Base-by-base conservation (phyloP, 2,113 vertebrate species). In the Muntiacus reevesi region DNA sequence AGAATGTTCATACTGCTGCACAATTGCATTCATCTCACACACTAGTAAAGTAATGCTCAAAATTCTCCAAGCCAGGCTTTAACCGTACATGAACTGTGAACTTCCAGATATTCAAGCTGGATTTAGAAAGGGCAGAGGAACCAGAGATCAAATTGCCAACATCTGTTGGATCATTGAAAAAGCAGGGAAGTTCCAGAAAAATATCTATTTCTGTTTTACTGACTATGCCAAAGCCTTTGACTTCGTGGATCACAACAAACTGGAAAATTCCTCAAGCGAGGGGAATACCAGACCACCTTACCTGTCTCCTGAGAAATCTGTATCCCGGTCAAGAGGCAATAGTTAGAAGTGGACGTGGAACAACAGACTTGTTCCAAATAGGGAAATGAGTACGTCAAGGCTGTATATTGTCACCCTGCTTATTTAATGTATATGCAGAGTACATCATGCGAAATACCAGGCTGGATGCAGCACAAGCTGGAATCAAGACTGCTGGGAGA, bases 361-460 rank as follows among this genome's bases (percentile, higher is more conserved):
- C 33, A n/a, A 19, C 33, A 67, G 64, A 67, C 64, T 67, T 10
- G 33, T 67, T 67, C 64, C 33, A 67, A 67, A 67, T 10, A 67
- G 33, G 64, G 33, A 67, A 19, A 67, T 16, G 33, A 67, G 7
- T 67, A n/a, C 5, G 16, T n/a, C 64, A n/a, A 67, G 64, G 33
- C 62, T n/a, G 16, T 67, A n/a, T 67, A 67, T 16, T 9, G 16
- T 67, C 33, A 67, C 33, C 33, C n/a, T n/a, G 16, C 8, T n/a
- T 67, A n/a, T 67, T 67, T 67, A n/a, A 67, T 8, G n/a, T 19
- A n/a, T 67, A 67, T n/a, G 64, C 33, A 67, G 16, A 67, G 33
- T 19, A 67, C 4, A n/a, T n/a, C 16, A 67, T n/a, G 4, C 0
- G 2, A 67, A 36, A 67, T 36, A 21, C 4, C 33, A 36, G 33